phyloP scores from a whole-genome alignment of 2,797 vertebrate genomes.

The Xenopus petersii region DNA sequence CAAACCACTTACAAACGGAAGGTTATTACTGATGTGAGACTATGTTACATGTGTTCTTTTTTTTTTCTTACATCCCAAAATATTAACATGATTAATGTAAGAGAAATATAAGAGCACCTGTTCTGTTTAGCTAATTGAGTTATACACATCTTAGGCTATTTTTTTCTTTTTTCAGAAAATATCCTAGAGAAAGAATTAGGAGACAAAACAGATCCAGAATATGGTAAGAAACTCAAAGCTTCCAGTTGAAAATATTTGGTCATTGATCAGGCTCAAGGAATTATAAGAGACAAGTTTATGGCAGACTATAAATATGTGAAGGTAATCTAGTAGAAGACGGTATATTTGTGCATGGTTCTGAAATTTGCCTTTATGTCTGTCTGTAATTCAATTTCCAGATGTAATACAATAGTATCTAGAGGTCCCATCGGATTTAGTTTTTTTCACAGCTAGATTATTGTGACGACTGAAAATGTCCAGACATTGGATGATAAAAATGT shows the following conservation, averaged over 20 bases:
- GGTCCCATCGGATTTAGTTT: constrained; percentile 8
- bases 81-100: not conserved
- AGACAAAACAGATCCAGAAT: constrained; percentile 57
- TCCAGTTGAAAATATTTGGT: constrained; percentile 28
- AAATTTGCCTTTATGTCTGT: constrained; percentile 21
- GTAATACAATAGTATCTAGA: constrained; percentile 30
- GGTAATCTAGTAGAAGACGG: constrained; percentile 31
- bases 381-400: constrained; percentile 50
- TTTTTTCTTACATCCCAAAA: not conserved
- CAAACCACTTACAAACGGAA: too few species aligned
- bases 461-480: not conserved
- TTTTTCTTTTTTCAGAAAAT: constrained; percentile 61
- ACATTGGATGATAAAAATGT: constrained; percentile 16
- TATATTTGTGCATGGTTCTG: constrained; percentile 35
- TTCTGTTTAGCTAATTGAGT: constrained; percentile 5
- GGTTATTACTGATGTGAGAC: not conserved
- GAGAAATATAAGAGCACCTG: not conserved
- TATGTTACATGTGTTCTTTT: not conserved
- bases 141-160: constrained; percentile 47
- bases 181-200: constrained; percentile 65
- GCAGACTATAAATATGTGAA: constrained; percentile 44
- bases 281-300: constrained; percentile 27
- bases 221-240: constrained; percentile 57
- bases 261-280: constrained; percentile 21
- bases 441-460: constrained; percentile 26